A percentile compares a stretch with the other conserved stretches of the same genome.
Evolutionary conservation across 2,888 invertebrate genomes (phyloP).

Genomic region (Cerastis rubricosa): DNA sequence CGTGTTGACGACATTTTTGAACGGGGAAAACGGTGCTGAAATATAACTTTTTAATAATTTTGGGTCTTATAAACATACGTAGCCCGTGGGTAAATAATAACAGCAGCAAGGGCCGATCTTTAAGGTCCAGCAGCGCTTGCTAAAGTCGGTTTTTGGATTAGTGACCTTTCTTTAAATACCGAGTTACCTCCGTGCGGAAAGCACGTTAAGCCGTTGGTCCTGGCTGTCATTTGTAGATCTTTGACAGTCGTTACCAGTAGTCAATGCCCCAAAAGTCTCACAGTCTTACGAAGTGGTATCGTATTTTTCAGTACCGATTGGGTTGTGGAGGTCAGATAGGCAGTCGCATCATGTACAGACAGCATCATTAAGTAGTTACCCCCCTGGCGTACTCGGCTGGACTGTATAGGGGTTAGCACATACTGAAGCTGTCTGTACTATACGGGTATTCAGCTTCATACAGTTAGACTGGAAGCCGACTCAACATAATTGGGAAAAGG

Average conservation of each 20-base stretch:
- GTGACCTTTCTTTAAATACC: neutral
- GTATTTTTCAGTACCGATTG: neutral
- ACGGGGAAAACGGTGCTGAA: neutral
- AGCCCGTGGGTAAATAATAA: neutral
- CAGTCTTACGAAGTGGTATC: neutral
- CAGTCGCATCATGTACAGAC: too few relatives aligned
- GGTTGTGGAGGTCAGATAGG: neutral
- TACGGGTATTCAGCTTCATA: neutral
- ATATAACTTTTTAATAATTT: neutral
- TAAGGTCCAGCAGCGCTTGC: neutral
- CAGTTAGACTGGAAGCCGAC: neutral
- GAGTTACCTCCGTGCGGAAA: neutral
- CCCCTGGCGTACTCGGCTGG: too few relatives aligned
- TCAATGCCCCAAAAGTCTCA: neutral
- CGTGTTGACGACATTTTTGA: slow-evolving; percentile 20
- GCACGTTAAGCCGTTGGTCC: neutral
- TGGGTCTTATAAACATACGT: neutral
- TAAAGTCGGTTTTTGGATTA: neutral
- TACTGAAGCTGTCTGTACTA: too few relatives aligned
- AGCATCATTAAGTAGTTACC: too few relatives aligned
- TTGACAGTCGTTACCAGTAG: neutral
- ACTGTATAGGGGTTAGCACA: too few relatives aligned
- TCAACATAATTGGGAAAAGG: neutral
- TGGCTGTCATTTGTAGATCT: neutral
- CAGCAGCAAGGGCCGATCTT: neutral